Conservation (phyloP, 1,140 invertebrate species). For the Nylanderia fulva region DNA sequence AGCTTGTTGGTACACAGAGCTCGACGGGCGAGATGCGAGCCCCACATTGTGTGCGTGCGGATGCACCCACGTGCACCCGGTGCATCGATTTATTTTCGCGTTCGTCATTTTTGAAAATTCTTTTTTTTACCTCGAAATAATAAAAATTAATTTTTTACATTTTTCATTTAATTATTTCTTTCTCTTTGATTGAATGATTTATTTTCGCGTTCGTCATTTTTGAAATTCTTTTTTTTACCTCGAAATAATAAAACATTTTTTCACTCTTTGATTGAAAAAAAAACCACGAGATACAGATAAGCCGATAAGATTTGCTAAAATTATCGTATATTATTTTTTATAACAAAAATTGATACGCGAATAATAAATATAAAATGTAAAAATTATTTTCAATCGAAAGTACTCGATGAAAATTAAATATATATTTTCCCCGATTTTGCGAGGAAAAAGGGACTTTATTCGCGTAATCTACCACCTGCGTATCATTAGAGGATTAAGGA, state of each 20-base stretch:
- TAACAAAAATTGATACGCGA: background rate
- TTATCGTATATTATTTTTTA: background rate
- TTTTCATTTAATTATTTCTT: too few species aligned
- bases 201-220: too few species aligned
- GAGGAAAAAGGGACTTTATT: conserved; percentile 19
- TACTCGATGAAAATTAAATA: too few species aligned
- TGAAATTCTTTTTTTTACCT: too few species aligned
- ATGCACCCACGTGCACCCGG: conserved; percentile 57
- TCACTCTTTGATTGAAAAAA: background rate
- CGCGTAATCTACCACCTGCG: conserved; percentile 73
- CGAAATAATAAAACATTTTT: too few species aligned
- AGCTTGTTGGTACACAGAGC: conserved; percentile 85
- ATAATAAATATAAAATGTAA: background rate
- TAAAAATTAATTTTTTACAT: too few species aligned
- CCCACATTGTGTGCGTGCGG: conserved; percentile 59
- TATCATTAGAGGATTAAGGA: conserved; percentile 77
- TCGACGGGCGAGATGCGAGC: conserved; percentile 79
- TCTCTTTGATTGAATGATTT: too few species aligned
- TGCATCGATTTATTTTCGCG: background rate
- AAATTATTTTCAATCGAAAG: too few species aligned
- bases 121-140: too few species aligned
- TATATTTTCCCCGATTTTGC: background rate
- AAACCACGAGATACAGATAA: background rate
- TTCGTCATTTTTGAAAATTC: conserved; percentile 17
- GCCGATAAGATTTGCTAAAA: too few species aligned